Base-by-base conservation (phyloP, 2,797 vertebrate genomes). In the Gymnopithys bicolor region DNA sequence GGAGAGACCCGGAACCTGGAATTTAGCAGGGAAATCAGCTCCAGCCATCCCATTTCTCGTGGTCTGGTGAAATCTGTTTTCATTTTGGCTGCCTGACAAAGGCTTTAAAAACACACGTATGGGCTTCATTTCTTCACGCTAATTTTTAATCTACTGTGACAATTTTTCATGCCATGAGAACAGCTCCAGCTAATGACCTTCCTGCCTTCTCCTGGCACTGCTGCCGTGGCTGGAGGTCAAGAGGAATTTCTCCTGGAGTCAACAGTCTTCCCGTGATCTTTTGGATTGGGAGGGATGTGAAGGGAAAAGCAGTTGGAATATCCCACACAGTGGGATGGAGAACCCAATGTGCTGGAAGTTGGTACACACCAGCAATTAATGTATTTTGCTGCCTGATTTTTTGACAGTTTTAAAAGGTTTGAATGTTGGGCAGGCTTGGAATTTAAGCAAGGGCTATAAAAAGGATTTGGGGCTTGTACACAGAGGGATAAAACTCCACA, bases 121-220 rank as follows among this genome's bases (percentile, higher is more conserved):
- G 17, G 69, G 81, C 92, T 89, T 86, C 91, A 95, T 96, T 97
- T 94, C 90, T 97, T 95, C 92, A 94, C 81, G 93, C 93, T 95
- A 96, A 95, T 96, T 95, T 96, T 96, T 96, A 91, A 96, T 95
- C 92, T 94, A 91, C 92, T 89, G 89, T 93, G 94, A 89, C 91
- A 12, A 63, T 91, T 79, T 78, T 88, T 91, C 77, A 79, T 93
- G 70, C 93, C 56, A 53, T 85, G 87, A 79, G 87, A 94, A 68
- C 45, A 55, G 59, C 51, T 76, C 75, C 28, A n/a, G 89, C 90
- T 95, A 91, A 97, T 48, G 87, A 71, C 37, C 56, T 86, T 92
- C 66, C 73, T 95, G 59, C 82, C 48, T 91, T 91, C 64, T 79
- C 83, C 76, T 96, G 96, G 95, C 91, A 48, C 33, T 46, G 63